Conservation (phyloP, 1,140 invertebrate species). For the Prorops nasuta region DNA sequence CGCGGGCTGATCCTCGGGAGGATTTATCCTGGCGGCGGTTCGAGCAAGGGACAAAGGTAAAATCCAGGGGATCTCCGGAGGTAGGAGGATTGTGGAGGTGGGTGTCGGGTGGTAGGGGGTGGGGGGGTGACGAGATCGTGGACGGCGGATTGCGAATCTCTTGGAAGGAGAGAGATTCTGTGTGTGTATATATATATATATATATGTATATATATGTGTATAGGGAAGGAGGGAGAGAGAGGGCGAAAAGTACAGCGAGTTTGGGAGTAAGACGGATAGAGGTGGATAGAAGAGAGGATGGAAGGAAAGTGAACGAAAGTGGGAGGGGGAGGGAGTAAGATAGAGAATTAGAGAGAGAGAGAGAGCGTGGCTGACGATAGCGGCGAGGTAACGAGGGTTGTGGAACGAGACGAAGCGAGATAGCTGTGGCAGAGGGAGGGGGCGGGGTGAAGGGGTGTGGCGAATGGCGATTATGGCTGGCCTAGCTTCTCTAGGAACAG, state of each 20-base stretch:
- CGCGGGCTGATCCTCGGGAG: background rate
- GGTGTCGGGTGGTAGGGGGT: background rate
- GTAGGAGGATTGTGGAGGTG: constrained; percentile 3
- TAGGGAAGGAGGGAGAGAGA: background rate
- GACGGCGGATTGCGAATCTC: constrained; percentile 28
- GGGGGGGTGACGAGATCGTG: constrained; percentile 24
- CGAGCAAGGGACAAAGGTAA: constrained; percentile 25
- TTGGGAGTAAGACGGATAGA: background rate
- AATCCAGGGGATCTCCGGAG: constrained; percentile 25
- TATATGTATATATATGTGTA: too few relatives aligned
- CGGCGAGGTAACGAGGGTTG: too few relatives aligned
- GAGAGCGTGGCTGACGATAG: background rate
- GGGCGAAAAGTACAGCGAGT: background rate
- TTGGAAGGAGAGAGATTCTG: background rate
- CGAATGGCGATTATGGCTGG: constrained; percentile 43
- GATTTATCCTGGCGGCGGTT: constrained; percentile 17
- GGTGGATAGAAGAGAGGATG: background rate
- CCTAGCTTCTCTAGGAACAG: constrained; percentile 33
- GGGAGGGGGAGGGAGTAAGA: background rate
- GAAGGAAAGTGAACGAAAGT: background rate
- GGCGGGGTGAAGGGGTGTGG: constrained; percentile 25
- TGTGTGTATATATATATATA: too few relatives aligned
- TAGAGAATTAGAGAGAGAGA: background rate
- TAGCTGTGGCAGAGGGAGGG: background rate
- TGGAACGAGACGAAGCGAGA: background rate